These are phyloP conservation scores for Magallana nippona DNA, from an alignment of 2,888 invertebrate genomes.

Conservation along the genomic window DNA sequence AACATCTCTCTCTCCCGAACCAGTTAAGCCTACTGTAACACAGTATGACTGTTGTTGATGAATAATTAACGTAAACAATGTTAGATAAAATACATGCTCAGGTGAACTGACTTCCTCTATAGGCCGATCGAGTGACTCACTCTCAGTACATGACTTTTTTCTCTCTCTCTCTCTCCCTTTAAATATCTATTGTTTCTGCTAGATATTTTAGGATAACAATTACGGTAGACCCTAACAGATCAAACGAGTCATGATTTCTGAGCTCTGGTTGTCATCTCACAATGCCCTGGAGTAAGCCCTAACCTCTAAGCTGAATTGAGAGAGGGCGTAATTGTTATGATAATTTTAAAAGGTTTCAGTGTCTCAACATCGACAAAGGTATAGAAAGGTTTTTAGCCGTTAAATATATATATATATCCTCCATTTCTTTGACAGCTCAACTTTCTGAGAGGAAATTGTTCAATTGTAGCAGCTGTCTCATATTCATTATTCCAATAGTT, in stretches of 20 bases:
- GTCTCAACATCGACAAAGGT: neutral
- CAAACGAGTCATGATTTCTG: neutral
- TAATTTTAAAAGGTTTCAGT: neutral
- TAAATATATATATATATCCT: constrained; percentile 15
- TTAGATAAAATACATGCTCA: constrained; percentile 20
- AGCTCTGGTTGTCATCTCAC: neutral
- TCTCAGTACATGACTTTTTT: neutral
- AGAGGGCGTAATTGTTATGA: constrained; percentile 1
- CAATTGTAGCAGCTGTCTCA: neutral
- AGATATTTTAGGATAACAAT: neutral
- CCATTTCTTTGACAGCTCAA: neutral
- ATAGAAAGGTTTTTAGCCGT: neutral
- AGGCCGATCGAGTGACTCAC: neutral
- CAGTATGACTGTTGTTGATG: neutral
- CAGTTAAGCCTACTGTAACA: neutral
- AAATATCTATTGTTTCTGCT: neutral
- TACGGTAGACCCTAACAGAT: neutral
- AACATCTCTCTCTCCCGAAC: neutral
- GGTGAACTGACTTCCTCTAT: constrained; percentile 15
- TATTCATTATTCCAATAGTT: too few species aligned
- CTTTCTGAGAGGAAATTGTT: neutral
- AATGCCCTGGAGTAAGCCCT: neutral
- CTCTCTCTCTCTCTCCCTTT: neutral
- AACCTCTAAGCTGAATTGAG: neutral
- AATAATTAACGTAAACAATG: constrained; percentile 30